Percentiles rank a stretch among this genome's conserved stretches.
These are phyloP conservation scores for Gallinago paraguaiae DNA, from an alignment of 2,113 vertebrate species.

Conservation along the genomic window DNA sequence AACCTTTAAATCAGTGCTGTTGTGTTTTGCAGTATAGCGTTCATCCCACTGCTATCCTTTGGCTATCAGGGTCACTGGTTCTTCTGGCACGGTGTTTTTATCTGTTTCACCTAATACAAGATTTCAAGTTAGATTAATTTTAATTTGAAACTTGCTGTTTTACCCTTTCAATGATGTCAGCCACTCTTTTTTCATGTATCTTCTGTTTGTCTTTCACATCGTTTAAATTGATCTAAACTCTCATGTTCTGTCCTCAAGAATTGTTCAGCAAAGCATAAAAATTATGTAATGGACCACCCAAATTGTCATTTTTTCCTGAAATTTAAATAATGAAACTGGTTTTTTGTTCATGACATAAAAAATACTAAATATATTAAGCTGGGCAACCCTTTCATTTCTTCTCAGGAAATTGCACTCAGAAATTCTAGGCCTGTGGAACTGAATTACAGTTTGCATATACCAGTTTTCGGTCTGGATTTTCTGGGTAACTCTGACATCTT, in stretches of 20 bases:
- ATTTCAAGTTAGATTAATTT: neutral
- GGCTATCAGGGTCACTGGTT: neutral
- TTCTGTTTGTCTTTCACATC: neutral
- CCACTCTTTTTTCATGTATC: neutral
- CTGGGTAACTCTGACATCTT: neutral
- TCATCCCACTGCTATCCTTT: neutral
- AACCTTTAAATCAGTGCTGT: neutral
- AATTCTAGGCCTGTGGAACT: neutral
- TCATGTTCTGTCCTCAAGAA: neutral
- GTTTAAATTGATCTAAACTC: neutral
- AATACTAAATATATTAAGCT: neutral
- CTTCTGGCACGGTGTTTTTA: neutral
- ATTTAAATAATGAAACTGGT: neutral
- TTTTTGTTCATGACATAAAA: neutral
- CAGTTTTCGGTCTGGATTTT: neutral
- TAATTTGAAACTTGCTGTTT: neutral
- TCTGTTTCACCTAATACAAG: neutral
- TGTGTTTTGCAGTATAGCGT: neutral
- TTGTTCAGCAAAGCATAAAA: neutral
- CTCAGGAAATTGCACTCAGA: neutral
- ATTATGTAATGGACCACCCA: neutral
- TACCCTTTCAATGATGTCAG: neutral
- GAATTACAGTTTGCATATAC: neutral
- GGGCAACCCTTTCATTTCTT: neutral
- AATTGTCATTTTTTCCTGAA: neutral